Conservation (phyloP, 2,888 invertebrate species). For the Sphaerophoria rueppellii region DNA sequence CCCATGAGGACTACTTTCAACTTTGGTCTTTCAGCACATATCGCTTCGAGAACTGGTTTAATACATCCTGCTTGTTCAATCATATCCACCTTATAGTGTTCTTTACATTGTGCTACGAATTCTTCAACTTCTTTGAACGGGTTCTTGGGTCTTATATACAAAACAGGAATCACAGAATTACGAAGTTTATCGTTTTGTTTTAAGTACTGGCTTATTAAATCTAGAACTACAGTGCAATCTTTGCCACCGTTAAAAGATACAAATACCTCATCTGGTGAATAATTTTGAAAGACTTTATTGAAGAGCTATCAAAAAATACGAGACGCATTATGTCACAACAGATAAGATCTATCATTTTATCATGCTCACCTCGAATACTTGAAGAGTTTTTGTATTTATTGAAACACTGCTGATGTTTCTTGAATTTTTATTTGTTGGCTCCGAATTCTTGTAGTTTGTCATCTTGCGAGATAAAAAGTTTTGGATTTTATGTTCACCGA, state of each 20-base stretch:
- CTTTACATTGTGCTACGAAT: constrained; percentile 89
- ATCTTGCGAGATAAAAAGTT: constrained; percentile 21
- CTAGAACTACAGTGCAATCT: constrained; percentile 96
- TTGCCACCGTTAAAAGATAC: constrained; percentile 99
- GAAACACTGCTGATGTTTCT: constrained; percentile 9
- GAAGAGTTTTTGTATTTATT: constrained; percentile 17
- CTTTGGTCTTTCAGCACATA: constrained; percentile 84
- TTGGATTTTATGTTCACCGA: background rate
- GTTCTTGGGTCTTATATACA: constrained; percentile 91
- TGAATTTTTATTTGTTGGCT: constrained; percentile 17
- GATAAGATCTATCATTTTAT: constrained; percentile 6
- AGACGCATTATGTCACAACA: constrained; percentile 12
- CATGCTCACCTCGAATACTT: constrained; percentile 58
- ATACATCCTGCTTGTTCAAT: constrained; percentile 87
- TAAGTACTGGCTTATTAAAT: constrained; percentile 83
- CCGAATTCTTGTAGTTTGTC: constrained; percentile 50
- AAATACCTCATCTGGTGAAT: constrained; percentile 89
- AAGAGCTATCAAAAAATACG: constrained; percentile 83
- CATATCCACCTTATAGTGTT: constrained; percentile 89
- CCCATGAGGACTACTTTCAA: constrained; percentile 96
- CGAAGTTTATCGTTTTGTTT: constrained; percentile 80
- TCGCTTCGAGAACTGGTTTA: constrained; percentile 86
- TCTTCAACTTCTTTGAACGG: constrained; percentile 93
- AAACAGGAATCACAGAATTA: constrained; percentile 82
- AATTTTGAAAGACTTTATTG: constrained; percentile 85